Base-by-base conservation (phyloP, 2,888 invertebrate genomes). In the Sisyra nigra region DNA sequence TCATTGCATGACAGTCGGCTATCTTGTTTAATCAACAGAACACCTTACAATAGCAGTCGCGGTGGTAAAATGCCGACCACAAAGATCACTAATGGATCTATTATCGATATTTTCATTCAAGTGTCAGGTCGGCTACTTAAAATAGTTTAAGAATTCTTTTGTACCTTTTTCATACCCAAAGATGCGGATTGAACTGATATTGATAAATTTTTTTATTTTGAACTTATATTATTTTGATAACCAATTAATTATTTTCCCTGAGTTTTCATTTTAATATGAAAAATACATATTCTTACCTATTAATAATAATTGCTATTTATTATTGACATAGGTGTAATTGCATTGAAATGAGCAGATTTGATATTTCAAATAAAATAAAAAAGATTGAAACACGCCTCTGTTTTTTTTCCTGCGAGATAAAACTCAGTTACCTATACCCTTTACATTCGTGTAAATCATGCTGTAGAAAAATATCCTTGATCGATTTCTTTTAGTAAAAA, bases 61-160 rank as follows among this genome's bases (percentile, higher is more conserved):
- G 15, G 41, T 30, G 31, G 41, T 30, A 31, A 32, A 41, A 19
- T 17, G 18, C 39, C 31, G 15, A 32, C 41, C 41, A 41, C 41
- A 41, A 41, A 31, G 41, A 41, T 41, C 31, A 32, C 41, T 41
- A 41, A 41, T 41, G 41, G 41, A 41, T 41, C 41, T 41, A 41
- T 41, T 41, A 41, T 41, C 15, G 14, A 14, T 41, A 41, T 41
- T 41, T 41, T 41, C 41, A 41, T 41, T 41, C 18, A 41, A 41
- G 31, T 41, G 41, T 41, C 41, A 41, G 41, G 15, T 41, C 41
- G 31, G 41, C 41, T 41, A 41, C 41, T 41, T 41, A 41, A 41
- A 41, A 41, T 41, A 41, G 41, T 41, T 32, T 32, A 41, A 41
- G 31, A 41, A 41, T 41, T 24, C 41, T 19, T 39, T 39, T 39